Evolutionary conservation across 2,113 vertebrate species (phyloP), one percentile per base, ranked within the genome.

Genomic region (Scytalopus superciliaris): DNA sequence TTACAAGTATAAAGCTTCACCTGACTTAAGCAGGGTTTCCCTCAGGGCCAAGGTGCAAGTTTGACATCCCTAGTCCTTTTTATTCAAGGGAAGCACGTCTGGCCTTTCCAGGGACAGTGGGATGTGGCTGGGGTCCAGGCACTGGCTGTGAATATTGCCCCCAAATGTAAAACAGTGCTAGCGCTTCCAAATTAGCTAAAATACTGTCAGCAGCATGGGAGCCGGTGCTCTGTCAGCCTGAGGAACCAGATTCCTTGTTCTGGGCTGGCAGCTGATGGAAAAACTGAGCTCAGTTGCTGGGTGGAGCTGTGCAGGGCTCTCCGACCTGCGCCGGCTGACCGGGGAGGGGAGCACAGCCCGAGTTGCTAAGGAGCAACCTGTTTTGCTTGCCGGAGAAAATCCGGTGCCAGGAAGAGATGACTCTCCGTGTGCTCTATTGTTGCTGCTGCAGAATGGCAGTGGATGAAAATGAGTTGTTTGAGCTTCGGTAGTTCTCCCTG

Each of bases 331-430:
- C 39, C 3, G 3, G 39, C 87, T 30, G 70, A 21, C 50, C 13
- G 4, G 64, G 80, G n/a, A 85, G 70, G 56, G 70, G 66, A 69
- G 68, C 3, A 0, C 47, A 22, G 74, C 66, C n/a, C 42, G 44
- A 8, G 87, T 83, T 91, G 87, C 96, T 87, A 69, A 39, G 91
- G 75, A 90, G 75, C 62, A 14, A 80, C 72, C 66, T 73, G 84
- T 88, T 93, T 68, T 87, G 66, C 95, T 64, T 68, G 60, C 33
- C 0, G 1, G 68, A 63, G 60, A 75, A 56, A 77, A 90, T 28
- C 30, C 21, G 9, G 42, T 95, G 94, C 90, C 94, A 93, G 87
- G 87, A 89, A 49, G 84, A 17, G 78, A 35, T 94, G 92, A 45
- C 62, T 89, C 37, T 33, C 16, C 4, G 0, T 11, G 72, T 6